Evolutionary conservation across 92 coral and sea anemone species (phyloP).

Genomic region (Parazoanthus swiftii): DNA sequence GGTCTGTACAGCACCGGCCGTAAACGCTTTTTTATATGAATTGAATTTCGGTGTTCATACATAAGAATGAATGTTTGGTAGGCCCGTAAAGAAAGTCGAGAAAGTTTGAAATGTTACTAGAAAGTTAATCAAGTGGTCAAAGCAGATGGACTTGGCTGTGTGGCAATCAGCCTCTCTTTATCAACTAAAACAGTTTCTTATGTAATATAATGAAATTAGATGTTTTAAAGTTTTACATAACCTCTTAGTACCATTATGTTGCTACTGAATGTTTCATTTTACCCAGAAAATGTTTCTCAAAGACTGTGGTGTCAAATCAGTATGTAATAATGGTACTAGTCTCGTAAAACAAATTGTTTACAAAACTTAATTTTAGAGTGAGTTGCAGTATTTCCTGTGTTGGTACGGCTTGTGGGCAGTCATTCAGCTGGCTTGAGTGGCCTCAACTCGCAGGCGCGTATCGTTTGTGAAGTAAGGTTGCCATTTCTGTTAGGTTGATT

Average conservation of each 20-base stretch:
- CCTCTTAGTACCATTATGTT: background rate
- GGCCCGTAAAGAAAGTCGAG: background rate
- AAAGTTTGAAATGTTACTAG: background rate
- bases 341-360: no score
- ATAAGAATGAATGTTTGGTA: background rate
- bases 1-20: background rate
- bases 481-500: background rate
- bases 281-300: no score
- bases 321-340: background rate
- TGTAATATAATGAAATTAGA: background rate
- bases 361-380: no score
- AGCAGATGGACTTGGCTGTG: background rate
- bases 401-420: conserved; percentile 6
- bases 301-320: background rate
- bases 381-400: no score
- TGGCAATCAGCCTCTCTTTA: background rate
- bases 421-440: conserved; percentile 30
- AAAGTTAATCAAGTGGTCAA: background rate
- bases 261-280: background rate
- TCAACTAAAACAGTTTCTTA: background rate
- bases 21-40: background rate
- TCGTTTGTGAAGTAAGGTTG: background rate
- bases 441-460: background rate
- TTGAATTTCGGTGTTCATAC: background rate
- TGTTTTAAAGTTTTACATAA: background rate